A percentile compares a stretch with the other conserved stretches of the same genome.
Conservation (phyloP, 2,797 vertebrate species). For the Tangara arthus region DNA sequence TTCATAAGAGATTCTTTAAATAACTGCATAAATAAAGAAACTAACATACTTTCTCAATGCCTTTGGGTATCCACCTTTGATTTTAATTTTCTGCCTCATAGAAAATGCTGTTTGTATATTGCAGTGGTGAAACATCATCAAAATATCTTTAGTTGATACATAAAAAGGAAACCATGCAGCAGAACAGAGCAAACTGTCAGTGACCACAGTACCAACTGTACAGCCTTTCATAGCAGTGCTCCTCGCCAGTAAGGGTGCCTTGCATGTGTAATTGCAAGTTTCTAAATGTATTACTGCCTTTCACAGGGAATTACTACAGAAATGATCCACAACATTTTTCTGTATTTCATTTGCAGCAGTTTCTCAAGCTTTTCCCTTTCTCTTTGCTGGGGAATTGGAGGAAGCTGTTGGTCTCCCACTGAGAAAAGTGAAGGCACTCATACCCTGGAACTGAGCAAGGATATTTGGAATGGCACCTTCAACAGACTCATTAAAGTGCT, state of each 20-base stretch:
- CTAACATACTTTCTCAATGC: conserved; percentile 38
- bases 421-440: background rate
- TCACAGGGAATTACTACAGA: conserved; percentile 13
- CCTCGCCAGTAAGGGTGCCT: background rate
- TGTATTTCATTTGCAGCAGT: background rate
- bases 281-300: conserved; percentile 35
- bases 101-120: conserved; percentile 37
- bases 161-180: conserved; percentile 24
- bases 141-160: conserved; percentile 10
- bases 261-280: background rate
- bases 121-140: conserved; percentile 25
- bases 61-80: conserved; percentile 60
- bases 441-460: background rate
- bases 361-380: background rate
- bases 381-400: background rate
- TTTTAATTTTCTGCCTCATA: conserved; percentile 56
- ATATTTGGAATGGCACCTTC: background rate
- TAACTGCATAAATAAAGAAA: conserved; percentile 53
- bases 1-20: conserved; percentile 33
- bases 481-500: background rate
- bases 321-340: background rate
- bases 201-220: conserved; percentile 18
- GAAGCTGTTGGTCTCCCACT: background rate
- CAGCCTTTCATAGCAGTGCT: conserved; percentile 23
- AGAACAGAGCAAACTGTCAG: conserved; percentile 31